Base-by-base conservation (phyloP, 2,113 vertebrate genomes). In the Apeltes quadracus region DNA sequence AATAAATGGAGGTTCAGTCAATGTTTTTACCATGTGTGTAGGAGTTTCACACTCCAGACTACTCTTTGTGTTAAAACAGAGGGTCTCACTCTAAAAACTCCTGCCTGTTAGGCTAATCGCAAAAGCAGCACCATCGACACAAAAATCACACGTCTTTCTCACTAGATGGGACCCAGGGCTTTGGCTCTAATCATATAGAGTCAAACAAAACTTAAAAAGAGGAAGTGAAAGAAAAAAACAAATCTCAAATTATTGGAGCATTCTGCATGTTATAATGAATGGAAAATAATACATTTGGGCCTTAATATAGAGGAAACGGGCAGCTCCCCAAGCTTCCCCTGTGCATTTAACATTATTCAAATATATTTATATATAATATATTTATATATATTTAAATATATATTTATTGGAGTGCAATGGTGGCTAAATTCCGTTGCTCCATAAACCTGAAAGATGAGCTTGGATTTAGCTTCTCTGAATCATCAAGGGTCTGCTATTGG, bases 11-110 rank as follows among this genome's bases (percentile, higher is more conserved):
- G 62, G 72, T 46, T 38, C 83, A 72, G 79, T 84, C 75, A 67
- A 93, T 82, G 65, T 2, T 27, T 85, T 88, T 78, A 78, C 79
- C 92, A 94, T 89, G 63, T 93, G 92, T 82, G 51, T 61, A 34
- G 65, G 66, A 80, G 79, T 59, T 69, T 74, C 69, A 78, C 85
- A 56, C 86, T 82, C 68, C 44, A 69, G 76, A 69, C 75, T 36
- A n/a, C 67, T 78, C 41, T 34, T 61, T 14, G 80, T 76, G 81
- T 84, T 78, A 85, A 88, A 84, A 78, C 2, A 12, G 53, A 64
- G 75, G 61, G 22, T 72, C 64, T 79, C 22, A 27, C 55, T 86
- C 72, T 69, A 86, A 85, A 74, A 72, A 76, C 66, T 75, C 66
- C 75, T n/a, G 64, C 54, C 85, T 86, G 83, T 85, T 81, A 67